These are phyloP conservation scores for Peromyscus californicus DNA, from an alignment of 2,113 vertebrate species.

Conservation along the genomic window DNA sequence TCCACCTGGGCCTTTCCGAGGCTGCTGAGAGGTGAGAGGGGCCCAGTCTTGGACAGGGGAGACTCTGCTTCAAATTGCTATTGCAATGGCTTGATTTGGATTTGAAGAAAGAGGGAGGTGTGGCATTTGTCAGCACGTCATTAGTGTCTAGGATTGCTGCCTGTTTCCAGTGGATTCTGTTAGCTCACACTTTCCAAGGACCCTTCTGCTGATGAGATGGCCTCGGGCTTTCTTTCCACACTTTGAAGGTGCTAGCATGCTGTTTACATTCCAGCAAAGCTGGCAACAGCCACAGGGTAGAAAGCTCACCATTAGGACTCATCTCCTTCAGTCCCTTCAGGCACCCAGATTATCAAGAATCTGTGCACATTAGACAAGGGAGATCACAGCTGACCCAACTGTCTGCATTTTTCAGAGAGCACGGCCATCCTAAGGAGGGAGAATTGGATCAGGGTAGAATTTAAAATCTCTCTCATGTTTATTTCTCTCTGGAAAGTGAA, in stretches of 20 bases:
- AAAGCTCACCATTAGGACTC: not conserved
- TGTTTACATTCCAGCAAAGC: slow-evolving; percentile 65
- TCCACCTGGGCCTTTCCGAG: slow-evolving; percentile 83
- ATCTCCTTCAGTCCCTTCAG: not conserved
- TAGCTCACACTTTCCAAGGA: slow-evolving; percentile 81
- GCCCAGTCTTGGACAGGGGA: slow-evolving; percentile 69
- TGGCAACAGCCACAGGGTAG: slow-evolving; percentile 32
- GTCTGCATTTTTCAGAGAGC: not conserved
- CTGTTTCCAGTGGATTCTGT: slow-evolving; percentile 68
- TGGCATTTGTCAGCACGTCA: slow-evolving; percentile 83
- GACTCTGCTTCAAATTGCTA: slow-evolving; percentile 77
- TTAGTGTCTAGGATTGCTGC: slow-evolving; percentile 73
- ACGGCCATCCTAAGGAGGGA: not conserved
- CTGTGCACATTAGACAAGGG: not conserved
- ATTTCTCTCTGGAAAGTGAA: not conserved
- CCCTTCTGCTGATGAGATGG: slow-evolving; percentile 74
- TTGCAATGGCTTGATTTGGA: slow-evolving; percentile 59
- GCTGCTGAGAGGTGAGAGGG: slow-evolving; percentile 80
- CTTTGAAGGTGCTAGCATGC: slow-evolving; percentile 34
- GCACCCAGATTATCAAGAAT: not conserved
- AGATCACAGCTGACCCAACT: not conserved
- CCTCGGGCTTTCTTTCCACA: slow-evolving; percentile 62
- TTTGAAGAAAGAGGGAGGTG: slow-evolving; percentile 80
- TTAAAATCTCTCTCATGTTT: not conserved
- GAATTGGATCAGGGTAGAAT: not conserved